These are phyloP conservation scores for Drosophila rufa DNA, from an alignment of 1,140 invertebrate species.

Conservation along the genomic window DNA sequence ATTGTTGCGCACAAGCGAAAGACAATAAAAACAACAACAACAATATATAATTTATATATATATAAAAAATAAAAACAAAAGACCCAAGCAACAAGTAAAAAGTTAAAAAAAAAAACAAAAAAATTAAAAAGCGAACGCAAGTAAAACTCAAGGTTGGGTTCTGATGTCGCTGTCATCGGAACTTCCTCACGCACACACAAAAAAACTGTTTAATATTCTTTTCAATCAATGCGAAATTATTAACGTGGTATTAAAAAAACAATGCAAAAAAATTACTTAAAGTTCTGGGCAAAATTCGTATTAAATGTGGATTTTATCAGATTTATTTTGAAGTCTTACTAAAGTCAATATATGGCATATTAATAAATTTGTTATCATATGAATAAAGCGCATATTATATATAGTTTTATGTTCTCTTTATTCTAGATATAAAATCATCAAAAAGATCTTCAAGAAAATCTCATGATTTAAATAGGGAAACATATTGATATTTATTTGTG, in stretches of 20 bases:
- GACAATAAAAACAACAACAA: slow-evolving; percentile 23
- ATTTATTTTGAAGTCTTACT: not conserved
- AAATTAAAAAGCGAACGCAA: slow-evolving; percentile 37
- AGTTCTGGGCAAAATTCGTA: not conserved
- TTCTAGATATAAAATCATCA: too few species aligned
- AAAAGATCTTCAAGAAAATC: not conserved
- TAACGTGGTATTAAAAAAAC: not conserved
- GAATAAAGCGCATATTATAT: too few species aligned
- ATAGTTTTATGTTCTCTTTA: too few species aligned
- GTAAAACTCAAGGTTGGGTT: slow-evolving; percentile 59
- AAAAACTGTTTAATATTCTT: slow-evolving; percentile 15
- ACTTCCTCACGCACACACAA: slow-evolving; percentile 31
- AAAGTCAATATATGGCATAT: not conserved
- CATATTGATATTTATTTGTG: not conserved
- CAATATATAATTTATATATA: not conserved
- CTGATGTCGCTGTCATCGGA: slow-evolving; percentile 42
- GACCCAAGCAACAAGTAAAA: slow-evolving; percentile 30
- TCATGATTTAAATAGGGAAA: not conserved
- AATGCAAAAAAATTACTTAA: not conserved
- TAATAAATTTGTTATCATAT: too few species aligned
- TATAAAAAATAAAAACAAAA: slow-evolving; percentile 21
- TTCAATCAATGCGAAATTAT: slow-evolving; percentile 4
- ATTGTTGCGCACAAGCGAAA: slow-evolving; percentile 42
- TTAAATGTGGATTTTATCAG: not conserved
- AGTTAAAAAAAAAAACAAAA: slow-evolving; percentile 17